Percentiles rank a stretch among this genome's conserved stretches.
Conservation (phyloP, 2,888 invertebrate species). For the Sinopyrophorus schimmeli region DNA sequence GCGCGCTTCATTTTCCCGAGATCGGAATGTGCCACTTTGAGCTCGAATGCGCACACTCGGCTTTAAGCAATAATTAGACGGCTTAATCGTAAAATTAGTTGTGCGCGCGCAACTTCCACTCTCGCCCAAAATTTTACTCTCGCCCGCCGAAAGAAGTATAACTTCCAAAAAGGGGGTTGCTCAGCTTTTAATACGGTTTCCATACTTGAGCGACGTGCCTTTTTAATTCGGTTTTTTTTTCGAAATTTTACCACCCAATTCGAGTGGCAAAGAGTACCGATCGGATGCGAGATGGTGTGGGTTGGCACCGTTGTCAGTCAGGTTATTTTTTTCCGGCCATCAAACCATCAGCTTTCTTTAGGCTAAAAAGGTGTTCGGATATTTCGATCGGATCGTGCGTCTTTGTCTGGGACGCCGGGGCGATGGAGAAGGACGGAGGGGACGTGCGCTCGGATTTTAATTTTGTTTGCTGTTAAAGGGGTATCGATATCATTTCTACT, state of each 20-base stretch:
- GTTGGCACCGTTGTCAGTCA: constrained; percentile 46
- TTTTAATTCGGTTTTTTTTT: no score
- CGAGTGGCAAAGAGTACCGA: constrained; percentile 26
- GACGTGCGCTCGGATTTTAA: constrained; percentile 7
- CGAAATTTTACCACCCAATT: constrained; percentile 22
- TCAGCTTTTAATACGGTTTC: no score
- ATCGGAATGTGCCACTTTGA: no score
- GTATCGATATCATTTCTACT: constrained; percentile 29
- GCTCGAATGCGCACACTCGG: no score
- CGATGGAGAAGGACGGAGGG: neutral
- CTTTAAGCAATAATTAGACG: no score
- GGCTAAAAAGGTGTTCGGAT: constrained; percentile 37
- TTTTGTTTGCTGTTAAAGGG: constrained; percentile 9
- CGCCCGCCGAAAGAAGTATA: no score
- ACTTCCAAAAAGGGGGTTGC: no score
- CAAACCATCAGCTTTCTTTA: constrained; percentile 44
- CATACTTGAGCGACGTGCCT: no score
- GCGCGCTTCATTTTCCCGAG: no score
- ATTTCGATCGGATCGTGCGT: constrained; percentile 4
- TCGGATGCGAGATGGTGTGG: constrained; percentile 45
- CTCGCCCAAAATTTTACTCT: no score
- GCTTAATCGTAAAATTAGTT: no score
- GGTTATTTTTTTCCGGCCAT: constrained; percentile 46
- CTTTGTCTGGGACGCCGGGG: neutral
- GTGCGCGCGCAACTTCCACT: no score